Base-by-base conservation (phyloP, 35 echinoderm and acorn worm genomes). In the Eucidaris tribuloides region DNA sequence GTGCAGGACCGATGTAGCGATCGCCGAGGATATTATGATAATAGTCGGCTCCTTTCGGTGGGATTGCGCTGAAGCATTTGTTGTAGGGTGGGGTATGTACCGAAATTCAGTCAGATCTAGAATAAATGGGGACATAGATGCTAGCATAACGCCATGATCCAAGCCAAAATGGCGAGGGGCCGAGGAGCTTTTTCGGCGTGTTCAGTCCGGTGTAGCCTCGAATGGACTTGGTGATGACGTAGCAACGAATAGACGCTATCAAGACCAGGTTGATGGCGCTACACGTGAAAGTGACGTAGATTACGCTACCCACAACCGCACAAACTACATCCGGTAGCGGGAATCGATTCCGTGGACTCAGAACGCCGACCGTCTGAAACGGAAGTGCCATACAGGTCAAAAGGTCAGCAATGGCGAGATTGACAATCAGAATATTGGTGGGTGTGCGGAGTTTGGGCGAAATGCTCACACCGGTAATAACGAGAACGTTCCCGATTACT, bases 401-500 rank as follows among this genome's bases (percentile, higher is more conserved):
- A 22, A 87, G 60, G 42, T 87, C 85, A 13, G 85, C 85, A 24
- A 80, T 59, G 20, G 85, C 85, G 13, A 87, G 76, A 39, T 87
- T 87, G 1, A 87, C 85, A 5, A 87, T 87, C 35, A 87, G 66
- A 9, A 80, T 76, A 43, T 87, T 87, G 74, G 85, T 87, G 6
- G 74, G 60, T 2, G 74, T 87, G 35, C 66, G 85, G 19, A 87
- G 46, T 59, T 61, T 87, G 35, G 72, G 85, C 7, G 49, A 32
- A 37, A 42, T 28, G 23, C 59, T 45, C 9, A 87, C 85, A 2
- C 72, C 85, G 9, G 80, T 20, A 5, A 87, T 62, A 19, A 87
- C 85, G 41, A 80, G 42, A 23, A 32, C 25, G 76, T 87, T 87
- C 2, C 85, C 85, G 7, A 80, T 31, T 7, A 80, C 80, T n/a